phyloP scores from a whole-genome alignment of 2,888 invertebrate species.

The Rhagonycha lutea region DNA sequence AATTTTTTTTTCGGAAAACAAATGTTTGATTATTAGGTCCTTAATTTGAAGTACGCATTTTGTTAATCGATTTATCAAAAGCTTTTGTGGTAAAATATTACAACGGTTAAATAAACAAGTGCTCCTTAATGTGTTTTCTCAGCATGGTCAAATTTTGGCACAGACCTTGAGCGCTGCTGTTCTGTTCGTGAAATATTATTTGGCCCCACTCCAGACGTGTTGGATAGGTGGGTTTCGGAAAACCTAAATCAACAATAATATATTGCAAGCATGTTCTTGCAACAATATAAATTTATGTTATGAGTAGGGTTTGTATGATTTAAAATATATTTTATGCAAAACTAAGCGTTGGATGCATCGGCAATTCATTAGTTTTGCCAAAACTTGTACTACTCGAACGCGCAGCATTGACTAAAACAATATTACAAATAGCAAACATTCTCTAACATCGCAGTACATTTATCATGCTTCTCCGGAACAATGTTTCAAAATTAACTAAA shows the following conservation, averaged over 20 bases:
- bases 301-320: not conserved
- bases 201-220: not conserved
- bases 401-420: not conserved
- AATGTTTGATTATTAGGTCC: not conserved
- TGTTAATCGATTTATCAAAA: not conserved
- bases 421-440: not conserved
- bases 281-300: not conserved
- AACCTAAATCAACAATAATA: not conserved
- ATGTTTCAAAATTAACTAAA: not conserved
- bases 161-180: not conserved
- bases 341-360: not conserved
- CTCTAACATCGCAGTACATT: not conserved
- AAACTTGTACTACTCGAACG: not conserved
- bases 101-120: not conserved
- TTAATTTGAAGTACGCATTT: not conserved
- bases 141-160: not conserved
- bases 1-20: not conserved
- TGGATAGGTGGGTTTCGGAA: not conserved
- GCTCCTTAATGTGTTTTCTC: not conserved
- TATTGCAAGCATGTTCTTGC: not conserved
- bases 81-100: not conserved
- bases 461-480: not conserved
- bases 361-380: not conserved
- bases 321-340: not conserved
- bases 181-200: not conserved